Evolutionary conservation across 2,797 vertebrate genomes (phyloP), one percentile per base, ranked within the genome.

Genomic region (Clarias laeviceps): DNA sequence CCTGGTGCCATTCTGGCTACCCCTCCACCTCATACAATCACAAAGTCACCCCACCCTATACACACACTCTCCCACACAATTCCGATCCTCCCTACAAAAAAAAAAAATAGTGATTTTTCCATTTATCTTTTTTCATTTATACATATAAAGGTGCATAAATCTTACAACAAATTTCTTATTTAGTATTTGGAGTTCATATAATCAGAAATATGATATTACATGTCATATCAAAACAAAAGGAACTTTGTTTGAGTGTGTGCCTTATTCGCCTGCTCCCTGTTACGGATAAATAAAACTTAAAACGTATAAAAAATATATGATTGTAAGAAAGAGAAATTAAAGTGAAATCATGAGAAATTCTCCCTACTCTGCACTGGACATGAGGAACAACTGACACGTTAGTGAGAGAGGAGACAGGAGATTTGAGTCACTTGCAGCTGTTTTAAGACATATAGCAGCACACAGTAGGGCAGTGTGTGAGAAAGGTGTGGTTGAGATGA

Each of bases 1-100:
- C 89, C 79, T 91, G 94, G 94, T 95, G 93, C 95, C 94, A 94
- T 93, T 89, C 90, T 92, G 94, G 95, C 95, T 95, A 87, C 86
- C 70, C 2, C 86, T 88, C 81, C 87, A 87, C 89, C 86, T 61
- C 81, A 65, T 86, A 79, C 76, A 68, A 86, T 76, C 86, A 83
- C 74, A 61, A 66, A 82, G 65, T 80, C 80, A 73, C 78, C 57
- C 66, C 50, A 79, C 81, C 32, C 24, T 22, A 72, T 69, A 56
- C 57, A 56, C 72, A 85, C 57, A 56, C 66, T 84, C 40, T 78
- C 64, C 77, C 84, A 34, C 69, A 70, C 57, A 70, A 72, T 73
- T 50, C 9, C 11, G 11, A 12, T 50, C 45, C 45, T 15, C 80
- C 77, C 83, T 40, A 32, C 6, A 0, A 62, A 85, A 85, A 70